Base-by-base conservation (phyloP, 2,113 vertebrate genomes). In the Caloenas nicobarica region DNA sequence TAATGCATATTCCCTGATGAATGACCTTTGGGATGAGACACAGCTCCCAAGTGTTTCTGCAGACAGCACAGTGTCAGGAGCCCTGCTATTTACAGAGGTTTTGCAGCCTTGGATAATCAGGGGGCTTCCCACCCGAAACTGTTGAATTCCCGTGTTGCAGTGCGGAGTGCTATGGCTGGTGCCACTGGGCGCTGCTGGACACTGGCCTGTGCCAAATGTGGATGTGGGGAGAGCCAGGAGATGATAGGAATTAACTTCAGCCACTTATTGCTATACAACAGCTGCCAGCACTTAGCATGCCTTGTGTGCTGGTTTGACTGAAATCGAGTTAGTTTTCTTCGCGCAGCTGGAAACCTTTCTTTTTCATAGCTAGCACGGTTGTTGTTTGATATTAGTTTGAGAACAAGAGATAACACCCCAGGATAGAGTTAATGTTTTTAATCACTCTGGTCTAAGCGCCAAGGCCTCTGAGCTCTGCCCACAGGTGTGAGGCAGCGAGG, bases 121-220 rank as follows among this genome's bases (percentile, higher is more conserved):
- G 46, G 34, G 51, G 9, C 31, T 16, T 93, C 73, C 73, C 73
- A 85, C 2, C 40, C 69, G 42, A 51, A 62, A 40, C 22, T 11
- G 15, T 13, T 57, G n/a, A 65, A 62, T 87, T 81, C 51, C 79
- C 56, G 8, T 3, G 1, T 2, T 0, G 0, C 36, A 33, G 42
- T 5, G 10, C 0, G 0, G 26, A 54, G 16, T 13, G 48, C 73
- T 65, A 42, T 4, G 61, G 13, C 24, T 62, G 61, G 12, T 79
- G 69, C n/a, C 69, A n/a, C 78, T 21, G 40, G 17, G 23, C 1
- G 1, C 38, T 61, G 34, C 9, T 6, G 1, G 31, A 29, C 11
- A 5, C 70, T 31, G 2, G 1, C 22, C 60, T 46, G 48, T 26
- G 38, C 57, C 48, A 18, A 29, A 48, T 0, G 2, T 0, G 4